These are phyloP conservation scores for Hippolais icterina DNA, from an alignment of 2,113 vertebrate genomes.

Conservation along the genomic window DNA sequence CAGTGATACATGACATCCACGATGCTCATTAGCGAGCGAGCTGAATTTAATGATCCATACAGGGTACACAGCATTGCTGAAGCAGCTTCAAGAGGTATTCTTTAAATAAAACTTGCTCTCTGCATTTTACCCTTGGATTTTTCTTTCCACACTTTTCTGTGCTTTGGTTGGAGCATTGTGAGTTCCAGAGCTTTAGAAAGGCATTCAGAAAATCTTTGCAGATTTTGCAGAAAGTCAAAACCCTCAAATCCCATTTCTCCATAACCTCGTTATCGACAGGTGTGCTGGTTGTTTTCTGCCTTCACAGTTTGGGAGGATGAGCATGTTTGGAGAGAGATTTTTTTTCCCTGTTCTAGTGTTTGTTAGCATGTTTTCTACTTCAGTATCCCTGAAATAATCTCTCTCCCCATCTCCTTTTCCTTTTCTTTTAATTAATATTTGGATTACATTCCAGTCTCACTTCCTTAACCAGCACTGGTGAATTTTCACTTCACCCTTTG, in stretches of 20 bases:
- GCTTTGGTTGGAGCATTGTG: background rate
- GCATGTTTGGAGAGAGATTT: background rate
- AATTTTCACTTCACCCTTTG: background rate
- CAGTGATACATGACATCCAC: background rate
- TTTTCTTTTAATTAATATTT: background rate
- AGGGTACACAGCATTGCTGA: background rate
- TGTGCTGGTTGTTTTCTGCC: background rate
- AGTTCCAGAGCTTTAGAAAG: background rate
- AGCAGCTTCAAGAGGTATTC: background rate
- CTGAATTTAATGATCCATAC: background rate
- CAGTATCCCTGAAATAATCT: background rate
- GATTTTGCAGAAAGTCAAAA: background rate
- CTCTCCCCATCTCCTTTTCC: background rate
- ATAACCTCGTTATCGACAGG: background rate
- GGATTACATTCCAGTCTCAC: background rate
- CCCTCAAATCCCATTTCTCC: background rate
- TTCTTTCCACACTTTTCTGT: background rate
- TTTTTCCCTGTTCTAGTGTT: background rate
- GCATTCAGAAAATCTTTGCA: background rate
- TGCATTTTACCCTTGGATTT: background rate
- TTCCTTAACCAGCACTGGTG: background rate
- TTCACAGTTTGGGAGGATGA: background rate
- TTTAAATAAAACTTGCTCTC: background rate
- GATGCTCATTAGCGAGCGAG: background rate
- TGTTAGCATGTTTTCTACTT: background rate